Conservation (phyloP, 2,888 invertebrate genomes). For the Harpalus rufipes region DNA sequence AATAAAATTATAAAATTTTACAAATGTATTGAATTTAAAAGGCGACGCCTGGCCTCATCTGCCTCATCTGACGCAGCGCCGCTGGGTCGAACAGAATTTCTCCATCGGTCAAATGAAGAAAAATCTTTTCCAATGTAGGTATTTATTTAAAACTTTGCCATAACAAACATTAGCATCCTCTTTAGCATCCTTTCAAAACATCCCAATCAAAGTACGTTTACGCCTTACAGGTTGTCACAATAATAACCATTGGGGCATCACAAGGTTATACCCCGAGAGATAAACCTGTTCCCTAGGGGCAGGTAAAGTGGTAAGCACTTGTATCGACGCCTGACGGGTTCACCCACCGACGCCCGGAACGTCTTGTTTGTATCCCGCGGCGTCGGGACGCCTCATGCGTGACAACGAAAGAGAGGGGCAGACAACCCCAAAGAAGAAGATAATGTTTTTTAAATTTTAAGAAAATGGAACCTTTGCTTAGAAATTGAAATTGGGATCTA, state of each 20-base stretch:
- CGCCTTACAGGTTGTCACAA: not conserved
- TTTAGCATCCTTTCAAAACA: not conserved
- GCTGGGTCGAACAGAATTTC: too few relatives aligned
- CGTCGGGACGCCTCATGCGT: not conserved
- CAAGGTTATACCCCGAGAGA: not conserved
- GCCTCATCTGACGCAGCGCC: too few relatives aligned
- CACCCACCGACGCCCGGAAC: not conserved
- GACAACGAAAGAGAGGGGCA: not conserved
- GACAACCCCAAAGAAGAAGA: not conserved
- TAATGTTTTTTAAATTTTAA: too few relatives aligned
- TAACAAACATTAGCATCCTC: too few relatives aligned
- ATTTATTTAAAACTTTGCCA: too few relatives aligned
- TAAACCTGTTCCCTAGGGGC: not conserved
- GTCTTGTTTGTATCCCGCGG: conserved; percentile 1
- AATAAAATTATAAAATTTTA: too few relatives aligned
- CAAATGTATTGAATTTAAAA: too few relatives aligned
- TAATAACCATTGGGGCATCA: not conserved
- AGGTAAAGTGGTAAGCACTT: not conserved
- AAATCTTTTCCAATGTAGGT: too few relatives aligned
- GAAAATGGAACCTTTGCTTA: too few relatives aligned
- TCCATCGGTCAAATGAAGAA: too few relatives aligned
- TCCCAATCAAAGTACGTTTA: not conserved
- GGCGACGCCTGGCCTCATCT: too few relatives aligned
- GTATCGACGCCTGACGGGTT: not conserved
- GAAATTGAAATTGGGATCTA: too few relatives aligned